These are phyloP conservation scores for Okamejei kenojei DNA, from an alignment of 2,797 vertebrate species.

Conservation along the genomic window DNA sequence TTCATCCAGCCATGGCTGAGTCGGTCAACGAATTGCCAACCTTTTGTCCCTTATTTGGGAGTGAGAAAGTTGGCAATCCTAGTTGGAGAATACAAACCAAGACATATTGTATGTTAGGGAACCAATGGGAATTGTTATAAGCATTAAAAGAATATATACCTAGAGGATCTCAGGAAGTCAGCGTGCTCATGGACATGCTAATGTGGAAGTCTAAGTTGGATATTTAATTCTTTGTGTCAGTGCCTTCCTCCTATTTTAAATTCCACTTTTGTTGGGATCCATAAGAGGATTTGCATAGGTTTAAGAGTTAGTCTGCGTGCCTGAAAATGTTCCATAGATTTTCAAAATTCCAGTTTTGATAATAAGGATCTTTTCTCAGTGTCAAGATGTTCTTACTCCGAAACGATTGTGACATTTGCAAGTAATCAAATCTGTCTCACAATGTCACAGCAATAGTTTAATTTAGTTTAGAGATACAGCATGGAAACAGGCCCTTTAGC, in stretches of 20 bases:
- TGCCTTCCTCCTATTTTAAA: constrained; percentile 3
- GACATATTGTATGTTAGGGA: neutral
- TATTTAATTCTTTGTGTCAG: neutral
- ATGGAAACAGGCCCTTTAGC: too few species aligned
- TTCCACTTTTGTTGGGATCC: neutral
- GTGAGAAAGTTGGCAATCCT: neutral
- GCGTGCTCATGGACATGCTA: neutral
- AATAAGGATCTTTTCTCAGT: neutral
- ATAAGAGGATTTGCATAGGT: neutral
- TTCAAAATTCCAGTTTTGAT: neutral
- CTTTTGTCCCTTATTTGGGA: too few species aligned
- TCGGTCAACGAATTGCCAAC: too few species aligned
- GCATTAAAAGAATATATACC: neutral
- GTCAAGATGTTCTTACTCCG: neutral
- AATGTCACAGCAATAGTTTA: neutral
- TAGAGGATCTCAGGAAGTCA: constrained; percentile 13
- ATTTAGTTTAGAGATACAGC: too few species aligned
- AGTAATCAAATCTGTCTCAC: neutral
- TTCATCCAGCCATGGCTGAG: too few species aligned
- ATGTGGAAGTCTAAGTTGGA: neutral
- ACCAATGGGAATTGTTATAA: constrained; percentile 17
- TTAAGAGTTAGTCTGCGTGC: neutral
- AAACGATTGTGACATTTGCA: neutral
- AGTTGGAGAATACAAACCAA: constrained; percentile 21
- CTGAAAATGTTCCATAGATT: neutral